Percentiles rank a stretch among this genome's conserved stretches.
Evolutionary conservation across 2,113 vertebrate species (phyloP).

Genomic region (Aegotheles bennettii): DNA sequence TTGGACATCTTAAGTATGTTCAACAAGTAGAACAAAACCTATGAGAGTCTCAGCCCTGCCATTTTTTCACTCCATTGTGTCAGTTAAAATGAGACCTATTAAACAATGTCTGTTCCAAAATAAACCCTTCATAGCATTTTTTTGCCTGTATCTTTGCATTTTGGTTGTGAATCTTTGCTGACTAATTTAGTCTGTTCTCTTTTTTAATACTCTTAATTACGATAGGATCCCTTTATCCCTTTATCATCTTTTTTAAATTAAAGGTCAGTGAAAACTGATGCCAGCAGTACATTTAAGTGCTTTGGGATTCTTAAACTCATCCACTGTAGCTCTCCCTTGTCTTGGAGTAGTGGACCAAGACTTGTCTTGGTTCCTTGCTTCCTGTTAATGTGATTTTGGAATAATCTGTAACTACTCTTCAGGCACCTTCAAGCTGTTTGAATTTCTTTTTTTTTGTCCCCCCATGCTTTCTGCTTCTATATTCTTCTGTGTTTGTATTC

Average conservation of each 20-base stretch:
- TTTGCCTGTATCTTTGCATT: background rate
- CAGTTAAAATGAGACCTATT: background rate
- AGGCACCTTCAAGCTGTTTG: background rate
- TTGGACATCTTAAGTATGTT: background rate
- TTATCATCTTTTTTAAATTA: background rate
- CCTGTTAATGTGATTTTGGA: background rate
- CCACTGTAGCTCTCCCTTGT: background rate
- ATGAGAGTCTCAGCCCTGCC: background rate
- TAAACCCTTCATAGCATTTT: background rate
- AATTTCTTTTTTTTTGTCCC: background rate
- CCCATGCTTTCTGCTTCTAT: background rate
- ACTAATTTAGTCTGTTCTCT: background rate
- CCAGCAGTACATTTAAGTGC: background rate
- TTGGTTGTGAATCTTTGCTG: background rate
- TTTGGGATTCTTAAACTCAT: background rate
- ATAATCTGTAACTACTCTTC: background rate
- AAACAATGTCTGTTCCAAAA: background rate
- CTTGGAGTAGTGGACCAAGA: background rate
- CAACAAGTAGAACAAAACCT: background rate
- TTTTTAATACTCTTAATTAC: background rate
- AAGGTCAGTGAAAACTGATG: background rate
- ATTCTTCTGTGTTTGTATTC: background rate
- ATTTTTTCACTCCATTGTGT: background rate
- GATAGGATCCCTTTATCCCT: background rate
- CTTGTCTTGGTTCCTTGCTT: background rate